Evolutionary conservation across 2,888 invertebrate species (phyloP), one percentile per base, ranked within the genome.

Genomic region (Sepioteuthis lessoniana): DNA sequence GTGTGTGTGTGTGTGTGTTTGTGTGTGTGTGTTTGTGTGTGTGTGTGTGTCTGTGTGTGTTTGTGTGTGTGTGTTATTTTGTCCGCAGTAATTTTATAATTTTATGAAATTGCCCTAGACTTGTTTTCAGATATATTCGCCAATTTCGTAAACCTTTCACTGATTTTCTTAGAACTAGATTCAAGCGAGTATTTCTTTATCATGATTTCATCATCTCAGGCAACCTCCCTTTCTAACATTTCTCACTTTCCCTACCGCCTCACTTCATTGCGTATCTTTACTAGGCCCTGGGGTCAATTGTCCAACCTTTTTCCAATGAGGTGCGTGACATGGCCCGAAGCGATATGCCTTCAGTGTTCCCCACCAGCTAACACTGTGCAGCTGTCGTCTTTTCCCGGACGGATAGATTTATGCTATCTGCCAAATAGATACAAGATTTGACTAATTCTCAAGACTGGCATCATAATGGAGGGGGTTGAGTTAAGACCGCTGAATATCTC

Each of bases 361-460:
- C 76, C n/a, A 76, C n/a, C 76, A n/a, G 35, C 35, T 76, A 76
- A 76, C 76, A 76, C 76, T n/a, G 76, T 76, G 76, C 76, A 76
- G 76, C 76, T 76, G 76, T 76, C 76, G 76, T 76, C 76, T 76
- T 76, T 76, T 76, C 76, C 76, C 76, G 76, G n/a, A n/a, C n/a
- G 76, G 76, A n/a, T 76, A 16, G n/a, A n/a, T 35, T n/a, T n/a
- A 35, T 76, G n/a, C 13, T 76, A 76, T 76, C 76, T n/a, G n/a
- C n/a, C 76, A 76, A 76, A 76, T 76, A 76, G 76, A 76, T n/a
- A 76, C 76, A 76, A 35, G n/a, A 16, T 76, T 35, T 8, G 76
- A 35, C 76, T 76, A 76, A 76, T 76, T 76, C 76, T 76, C 35
- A 35, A n/a, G n/a, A n/a, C 19, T 76, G n/a, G n/a, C 55, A n/a